Percentiles rank a stretch among this genome's conserved stretches.
Evolutionary conservation across 1,140 invertebrate genomes (phyloP).

Genomic region (Mya arenaria): DNA sequence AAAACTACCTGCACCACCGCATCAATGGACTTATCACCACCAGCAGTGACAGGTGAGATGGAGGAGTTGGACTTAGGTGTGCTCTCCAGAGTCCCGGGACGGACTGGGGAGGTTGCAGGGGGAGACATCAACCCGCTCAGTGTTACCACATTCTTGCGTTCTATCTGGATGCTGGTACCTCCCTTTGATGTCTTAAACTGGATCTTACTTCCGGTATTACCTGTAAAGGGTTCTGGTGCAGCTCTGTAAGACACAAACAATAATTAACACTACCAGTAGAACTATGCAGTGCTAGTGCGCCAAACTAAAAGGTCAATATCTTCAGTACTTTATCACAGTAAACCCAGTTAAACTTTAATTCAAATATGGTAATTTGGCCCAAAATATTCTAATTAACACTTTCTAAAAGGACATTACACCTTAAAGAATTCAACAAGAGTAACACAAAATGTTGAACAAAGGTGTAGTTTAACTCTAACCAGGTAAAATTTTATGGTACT

Average conservation of each 20-base stretch:
- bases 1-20: slow-evolving; percentile 43
- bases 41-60: slow-evolving; percentile 24
- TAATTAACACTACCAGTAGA: too few relatives aligned
- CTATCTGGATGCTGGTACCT: slow-evolving; percentile 91
- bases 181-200: slow-evolving; percentile 90
- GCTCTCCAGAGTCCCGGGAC: slow-evolving; percentile 8
- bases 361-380: too few relatives aligned
- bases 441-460: too few relatives aligned
- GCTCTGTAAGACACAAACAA: slow-evolving; percentile 79
- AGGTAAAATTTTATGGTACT: too few relatives aligned
- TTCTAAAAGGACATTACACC: too few relatives aligned
- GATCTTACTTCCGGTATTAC: slow-evolving; percentile 76
- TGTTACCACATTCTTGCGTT: slow-evolving; percentile 87
- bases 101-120: slow-evolving; percentile 23
- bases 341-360: too few relatives aligned
- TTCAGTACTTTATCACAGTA: too few relatives aligned
- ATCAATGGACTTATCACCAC: slow-evolving; percentile 27
- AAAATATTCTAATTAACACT: too few relatives aligned
- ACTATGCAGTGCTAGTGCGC: too few relatives aligned
- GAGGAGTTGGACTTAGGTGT: slow-evolving; percentile 42
- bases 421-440: too few relatives aligned
- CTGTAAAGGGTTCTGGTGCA: slow-evolving; percentile 83
- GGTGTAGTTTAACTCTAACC: too few relatives aligned
- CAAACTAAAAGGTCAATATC: too few relatives aligned
- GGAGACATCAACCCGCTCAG: slow-evolving; percentile 61